phyloP scores from a whole-genome alignment of 2,888 invertebrate genomes.

The Drosophila macrothrix region DNA sequence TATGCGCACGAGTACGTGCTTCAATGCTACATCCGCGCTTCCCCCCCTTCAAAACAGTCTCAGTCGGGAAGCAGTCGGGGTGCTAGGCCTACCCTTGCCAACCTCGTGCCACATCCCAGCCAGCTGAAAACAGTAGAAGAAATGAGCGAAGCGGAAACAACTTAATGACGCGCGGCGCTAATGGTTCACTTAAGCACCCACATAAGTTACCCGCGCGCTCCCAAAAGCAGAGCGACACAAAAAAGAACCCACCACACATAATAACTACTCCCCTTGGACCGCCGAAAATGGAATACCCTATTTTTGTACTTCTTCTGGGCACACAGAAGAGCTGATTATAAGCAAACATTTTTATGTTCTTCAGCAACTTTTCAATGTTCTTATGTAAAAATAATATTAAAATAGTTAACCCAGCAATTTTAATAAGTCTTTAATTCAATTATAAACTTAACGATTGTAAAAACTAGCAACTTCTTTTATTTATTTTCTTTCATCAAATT shows the following conservation, averaged over 20 bases:
- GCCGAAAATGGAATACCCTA: constrained; percentile 19
- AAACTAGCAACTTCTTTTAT: background rate
- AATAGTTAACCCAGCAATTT: background rate
- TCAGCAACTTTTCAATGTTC: background rate
- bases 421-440: background rate
- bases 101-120: background rate
- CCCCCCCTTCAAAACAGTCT: background rate
- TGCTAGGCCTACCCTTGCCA: constrained; percentile 29
- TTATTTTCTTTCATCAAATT: background rate
- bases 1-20: constrained; percentile 55
- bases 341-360: background rate
- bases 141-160: constrained; percentile 81
- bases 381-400: background rate
- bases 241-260: constrained; percentile 10
- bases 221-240: constrained; percentile 53
- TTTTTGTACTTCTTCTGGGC: background rate
- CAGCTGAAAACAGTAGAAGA: constrained; percentile 64
- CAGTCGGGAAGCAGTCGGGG: constrained; percentile 7
- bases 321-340: background rate
- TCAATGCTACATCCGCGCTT: constrained; percentile 48
- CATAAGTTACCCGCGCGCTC: constrained; percentile 67
- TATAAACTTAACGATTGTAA: background rate
- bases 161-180: constrained; percentile 82
- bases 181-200: constrained; percentile 82
- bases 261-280: no score